phyloP scores from a whole-genome alignment of 2,888 invertebrate species.

The Dione vanillae region DNA sequence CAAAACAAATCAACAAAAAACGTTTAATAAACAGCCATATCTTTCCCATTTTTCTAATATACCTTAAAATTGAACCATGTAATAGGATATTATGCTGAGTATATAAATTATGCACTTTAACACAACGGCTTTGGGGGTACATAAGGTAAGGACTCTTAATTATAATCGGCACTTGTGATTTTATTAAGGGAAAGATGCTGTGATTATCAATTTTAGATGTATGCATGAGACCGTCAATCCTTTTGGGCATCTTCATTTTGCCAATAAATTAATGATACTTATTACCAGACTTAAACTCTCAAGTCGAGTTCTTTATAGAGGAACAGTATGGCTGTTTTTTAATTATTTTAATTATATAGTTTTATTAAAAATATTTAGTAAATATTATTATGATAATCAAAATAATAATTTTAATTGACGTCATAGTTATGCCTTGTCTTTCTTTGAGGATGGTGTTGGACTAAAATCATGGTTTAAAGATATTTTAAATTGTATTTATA shows the following conservation, averaged over 20 bases:
- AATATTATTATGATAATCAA: too few relatives aligned
- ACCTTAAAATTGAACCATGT: constrained; percentile 3
- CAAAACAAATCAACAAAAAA: too few relatives aligned
- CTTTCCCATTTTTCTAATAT: not conserved
- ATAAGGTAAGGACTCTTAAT: constrained; percentile 31
- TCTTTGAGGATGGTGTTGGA: too few relatives aligned
- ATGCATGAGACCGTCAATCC: constrained; percentile 25
- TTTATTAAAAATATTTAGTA: not conserved
- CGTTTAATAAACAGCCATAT: too few relatives aligned
- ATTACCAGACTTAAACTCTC: not conserved
- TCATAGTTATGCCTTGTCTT: too few relatives aligned
- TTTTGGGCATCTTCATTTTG: constrained; percentile 18
- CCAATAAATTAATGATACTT: constrained; percentile 16
- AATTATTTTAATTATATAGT: not conserved
- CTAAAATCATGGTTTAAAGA: too few relatives aligned
- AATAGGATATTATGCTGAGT: constrained; percentile 17
- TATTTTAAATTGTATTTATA: too few relatives aligned
- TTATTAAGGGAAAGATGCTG: constrained; percentile 17
- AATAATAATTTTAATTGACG: too few relatives aligned
- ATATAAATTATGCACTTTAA: constrained; percentile 18
- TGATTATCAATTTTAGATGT: constrained; percentile 27
- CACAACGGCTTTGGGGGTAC: constrained; percentile 4
- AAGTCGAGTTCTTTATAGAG: not conserved
- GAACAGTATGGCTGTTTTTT: not conserved
- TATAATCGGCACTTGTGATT: constrained; percentile 23